A percentile compares a stretch with the other conserved stretches of the same genome.
Evolutionary conservation across 2,797 vertebrate genomes (phyloP).

Genomic region (Paramormyrops hopkinsi): DNA sequence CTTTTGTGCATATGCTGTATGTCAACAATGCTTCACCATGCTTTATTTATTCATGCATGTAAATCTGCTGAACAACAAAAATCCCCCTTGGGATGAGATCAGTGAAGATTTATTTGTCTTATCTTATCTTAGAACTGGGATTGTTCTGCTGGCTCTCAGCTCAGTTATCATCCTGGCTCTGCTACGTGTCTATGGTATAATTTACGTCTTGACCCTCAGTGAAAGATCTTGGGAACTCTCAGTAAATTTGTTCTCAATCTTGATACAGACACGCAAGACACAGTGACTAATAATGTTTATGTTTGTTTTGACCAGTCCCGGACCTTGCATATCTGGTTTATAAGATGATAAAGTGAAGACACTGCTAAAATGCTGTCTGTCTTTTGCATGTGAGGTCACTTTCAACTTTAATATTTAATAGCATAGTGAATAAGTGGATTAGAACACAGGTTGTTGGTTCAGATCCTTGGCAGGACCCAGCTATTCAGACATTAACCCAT

Average conservation of each 20-base stretch:
- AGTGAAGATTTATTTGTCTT: neutral
- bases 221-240: constrained; percentile 46
- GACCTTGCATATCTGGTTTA: constrained; percentile 18
- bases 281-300: constrained; percentile 25
- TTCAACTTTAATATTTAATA: neutral
- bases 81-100: neutral
- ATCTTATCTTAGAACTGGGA: neutral
- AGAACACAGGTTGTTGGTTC: neutral
- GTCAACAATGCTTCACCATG: neutral
- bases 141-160: neutral
- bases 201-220: constrained; percentile 38
- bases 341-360: constrained; percentile 13
- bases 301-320: constrained; percentile 28
- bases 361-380: constrained; percentile 3
- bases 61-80: neutral
- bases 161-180: constrained; percentile 22
- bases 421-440: neutral
- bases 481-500: neutral
- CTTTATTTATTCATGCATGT: neutral
- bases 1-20: neutral
- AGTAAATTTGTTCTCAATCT: constrained; percentile 24
- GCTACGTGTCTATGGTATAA: constrained; percentile 21
- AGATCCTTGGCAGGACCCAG: neutral
- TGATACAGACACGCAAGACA: constrained; percentile 5
- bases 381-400: neutral